Percentiles rank a stretch among this genome's conserved stretches.
These are phyloP conservation scores for Sebastes itinus DNA, from an alignment of 2,797 vertebrate genomes.

Conservation along the genomic window DNA sequence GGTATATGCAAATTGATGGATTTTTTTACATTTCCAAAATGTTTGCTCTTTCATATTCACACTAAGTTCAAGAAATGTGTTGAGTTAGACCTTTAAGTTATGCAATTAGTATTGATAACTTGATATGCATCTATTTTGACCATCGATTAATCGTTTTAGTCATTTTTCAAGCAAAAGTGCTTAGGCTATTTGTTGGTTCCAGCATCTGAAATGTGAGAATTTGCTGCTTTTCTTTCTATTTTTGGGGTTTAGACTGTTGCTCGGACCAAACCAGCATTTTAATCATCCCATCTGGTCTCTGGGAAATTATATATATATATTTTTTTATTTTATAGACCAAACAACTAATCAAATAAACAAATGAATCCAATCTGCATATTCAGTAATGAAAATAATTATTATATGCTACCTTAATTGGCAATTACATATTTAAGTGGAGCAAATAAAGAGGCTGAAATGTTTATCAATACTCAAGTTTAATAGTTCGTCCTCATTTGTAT, in stretches of 20 bases:
- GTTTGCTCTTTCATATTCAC: no score
- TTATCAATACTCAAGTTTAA: not conserved
- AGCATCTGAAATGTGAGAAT: not conserved
- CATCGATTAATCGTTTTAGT: not conserved
- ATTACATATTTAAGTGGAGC: not conserved
- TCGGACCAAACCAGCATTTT: not conserved
- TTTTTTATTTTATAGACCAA: not conserved
- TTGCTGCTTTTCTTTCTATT: not conserved
- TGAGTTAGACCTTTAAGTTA: no score
- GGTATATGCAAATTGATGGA: not conserved
- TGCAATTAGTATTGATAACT: no score
- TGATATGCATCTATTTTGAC: not conserved
- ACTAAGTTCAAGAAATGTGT: no score
- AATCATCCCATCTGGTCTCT: not conserved
- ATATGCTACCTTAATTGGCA: not conserved
- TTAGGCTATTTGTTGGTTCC: not conserved
- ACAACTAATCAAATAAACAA: not conserved
- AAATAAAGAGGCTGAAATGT: not conserved
- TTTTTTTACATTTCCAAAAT: not conserved
- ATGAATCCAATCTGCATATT: not conserved
- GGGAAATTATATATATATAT: not conserved
- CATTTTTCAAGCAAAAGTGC: no score
- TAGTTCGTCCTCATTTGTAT: not conserved
- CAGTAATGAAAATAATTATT: not conserved
- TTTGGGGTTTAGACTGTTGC: not conserved